Conservation (phyloP, 2,797 vertebrate genomes). For the Acomys russatus region DNA sequence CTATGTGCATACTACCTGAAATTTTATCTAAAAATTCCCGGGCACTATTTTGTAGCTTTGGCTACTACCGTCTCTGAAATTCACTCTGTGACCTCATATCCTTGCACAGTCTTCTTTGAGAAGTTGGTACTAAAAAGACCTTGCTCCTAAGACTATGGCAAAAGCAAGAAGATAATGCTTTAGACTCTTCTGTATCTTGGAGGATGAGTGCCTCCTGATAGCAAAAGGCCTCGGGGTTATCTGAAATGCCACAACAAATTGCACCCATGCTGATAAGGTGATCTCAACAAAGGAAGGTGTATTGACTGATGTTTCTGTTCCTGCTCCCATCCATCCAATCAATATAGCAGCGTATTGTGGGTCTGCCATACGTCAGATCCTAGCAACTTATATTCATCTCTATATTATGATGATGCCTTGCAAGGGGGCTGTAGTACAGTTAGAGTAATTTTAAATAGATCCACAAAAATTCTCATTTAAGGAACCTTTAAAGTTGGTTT, state of each 20-base stretch:
- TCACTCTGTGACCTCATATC: not conserved
- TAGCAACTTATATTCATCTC: not conserved
- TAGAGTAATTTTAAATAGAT: not conserved
- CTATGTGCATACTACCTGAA: not conserved
- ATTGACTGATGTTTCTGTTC: not conserved
- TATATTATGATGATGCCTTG: not conserved
- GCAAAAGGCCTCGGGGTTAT: not conserved
- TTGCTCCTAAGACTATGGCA: not conserved
- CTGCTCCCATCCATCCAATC: not conserved
- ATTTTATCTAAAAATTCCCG: not conserved
- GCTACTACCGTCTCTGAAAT: not conserved
- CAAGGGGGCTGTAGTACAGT: not conserved
- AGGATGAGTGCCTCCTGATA: not conserved
- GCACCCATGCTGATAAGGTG: not conserved
- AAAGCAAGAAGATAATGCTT: constrained; percentile 1
- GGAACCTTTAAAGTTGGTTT: constrained; percentile 9
- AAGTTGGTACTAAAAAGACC: constrained; percentile 9
- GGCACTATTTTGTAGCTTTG: not conserved
- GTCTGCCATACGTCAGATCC: not conserved
- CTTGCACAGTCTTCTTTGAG: not conserved
- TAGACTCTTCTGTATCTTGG: not conserved
- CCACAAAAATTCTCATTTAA: not conserved
- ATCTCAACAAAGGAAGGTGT: not conserved
- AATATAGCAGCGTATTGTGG: not conserved
- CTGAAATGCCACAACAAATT: constrained; percentile 11